Evolutionary conservation across 2,797 vertebrate genomes (phyloP).

Genomic region (Chloroceryle amazona): DNA sequence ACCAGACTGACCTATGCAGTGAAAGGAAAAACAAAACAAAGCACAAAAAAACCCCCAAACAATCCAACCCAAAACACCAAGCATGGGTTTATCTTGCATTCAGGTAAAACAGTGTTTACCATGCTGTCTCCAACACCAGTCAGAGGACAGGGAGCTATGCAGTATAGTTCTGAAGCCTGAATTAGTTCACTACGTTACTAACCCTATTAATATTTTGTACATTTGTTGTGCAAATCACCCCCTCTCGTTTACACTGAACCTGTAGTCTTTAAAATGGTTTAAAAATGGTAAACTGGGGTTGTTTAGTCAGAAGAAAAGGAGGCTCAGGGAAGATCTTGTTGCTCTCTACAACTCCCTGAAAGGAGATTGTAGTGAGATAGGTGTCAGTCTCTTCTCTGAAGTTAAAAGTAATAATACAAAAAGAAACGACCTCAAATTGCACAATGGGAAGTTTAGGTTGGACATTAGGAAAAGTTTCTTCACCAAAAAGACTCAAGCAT

Average conservation of each 20-base stretch:
- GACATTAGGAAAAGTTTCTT: too few species aligned
- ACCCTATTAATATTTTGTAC: neutral
- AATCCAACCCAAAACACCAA: neutral
- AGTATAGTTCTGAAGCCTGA: neutral
- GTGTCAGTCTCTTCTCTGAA: too few species aligned
- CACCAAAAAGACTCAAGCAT: too few species aligned
- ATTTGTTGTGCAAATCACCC: neutral
- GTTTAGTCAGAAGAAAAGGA: neutral
- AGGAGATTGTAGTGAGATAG: too few species aligned
- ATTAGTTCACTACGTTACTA: neutral
- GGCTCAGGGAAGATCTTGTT: neutral
- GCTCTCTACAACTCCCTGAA: too few species aligned
- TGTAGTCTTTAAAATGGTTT: neutral
- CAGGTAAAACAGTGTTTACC: neutral
- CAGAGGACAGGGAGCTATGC: neutral
- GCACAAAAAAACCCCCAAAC: neutral
- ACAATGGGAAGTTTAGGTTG: too few species aligned
- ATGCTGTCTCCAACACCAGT: fast-evolving
- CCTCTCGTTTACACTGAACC: neutral
- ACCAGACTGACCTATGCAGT: neutral
- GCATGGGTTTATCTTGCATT: neutral
- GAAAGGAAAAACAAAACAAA: neutral
- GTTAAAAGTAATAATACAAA: too few species aligned
- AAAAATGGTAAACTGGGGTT: neutral
- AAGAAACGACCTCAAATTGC: too few species aligned